Conservation (phyloP, 2,888 invertebrate genomes). For the Drosophila peninsularis region DNA sequence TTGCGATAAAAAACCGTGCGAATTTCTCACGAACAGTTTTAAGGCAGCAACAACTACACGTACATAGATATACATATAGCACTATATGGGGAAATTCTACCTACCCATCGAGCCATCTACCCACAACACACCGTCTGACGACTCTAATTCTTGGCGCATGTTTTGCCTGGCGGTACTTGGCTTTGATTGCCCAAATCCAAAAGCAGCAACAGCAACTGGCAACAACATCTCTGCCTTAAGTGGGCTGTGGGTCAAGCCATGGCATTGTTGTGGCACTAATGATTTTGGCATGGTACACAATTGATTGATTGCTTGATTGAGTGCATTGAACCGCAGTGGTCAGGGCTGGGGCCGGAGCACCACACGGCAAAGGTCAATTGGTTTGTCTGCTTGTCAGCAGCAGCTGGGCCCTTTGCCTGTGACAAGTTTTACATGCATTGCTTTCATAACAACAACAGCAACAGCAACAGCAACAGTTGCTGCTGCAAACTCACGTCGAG, state of each 20-base stretch:
- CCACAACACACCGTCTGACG: slow-evolving; percentile 35
- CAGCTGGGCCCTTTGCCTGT: slow-evolving; percentile 36
- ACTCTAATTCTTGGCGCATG: slow-evolving; percentile 69
- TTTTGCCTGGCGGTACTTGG: slow-evolving; percentile 75
- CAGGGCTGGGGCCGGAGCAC: slow-evolving; percentile 29
- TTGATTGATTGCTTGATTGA: slow-evolving; percentile 75
- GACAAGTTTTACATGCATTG: slow-evolving; percentile 72
- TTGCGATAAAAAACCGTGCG: slow-evolving; percentile 80
- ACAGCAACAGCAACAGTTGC: slow-evolving; percentile 21
- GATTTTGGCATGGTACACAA: slow-evolving; percentile 67
- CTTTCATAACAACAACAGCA: slow-evolving; percentile 50
- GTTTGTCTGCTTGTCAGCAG: slow-evolving; percentile 46
- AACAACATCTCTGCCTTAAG: slow-evolving; percentile 61
- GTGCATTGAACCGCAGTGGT: slow-evolving; percentile 70
- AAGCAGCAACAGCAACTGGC: slow-evolving; percentile 34
- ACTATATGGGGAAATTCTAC: slow-evolving; percentile 44
- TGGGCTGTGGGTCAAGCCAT: slow-evolving; percentile 77
- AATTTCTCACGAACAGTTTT: slow-evolving; percentile 77
- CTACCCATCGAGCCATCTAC: slow-evolving; percentile 14
- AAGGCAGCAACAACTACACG: slow-evolving; percentile 17
- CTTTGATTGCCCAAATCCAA: slow-evolving; percentile 75
- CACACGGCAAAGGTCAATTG: slow-evolving; percentile 65
- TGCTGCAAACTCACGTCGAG: slow-evolving; percentile 65
- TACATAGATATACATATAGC: neutral
- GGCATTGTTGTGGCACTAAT: slow-evolving; percentile 73